phyloP scores from a whole-genome alignment of 2,113 vertebrate species.

The Tupaia tana region DNA sequence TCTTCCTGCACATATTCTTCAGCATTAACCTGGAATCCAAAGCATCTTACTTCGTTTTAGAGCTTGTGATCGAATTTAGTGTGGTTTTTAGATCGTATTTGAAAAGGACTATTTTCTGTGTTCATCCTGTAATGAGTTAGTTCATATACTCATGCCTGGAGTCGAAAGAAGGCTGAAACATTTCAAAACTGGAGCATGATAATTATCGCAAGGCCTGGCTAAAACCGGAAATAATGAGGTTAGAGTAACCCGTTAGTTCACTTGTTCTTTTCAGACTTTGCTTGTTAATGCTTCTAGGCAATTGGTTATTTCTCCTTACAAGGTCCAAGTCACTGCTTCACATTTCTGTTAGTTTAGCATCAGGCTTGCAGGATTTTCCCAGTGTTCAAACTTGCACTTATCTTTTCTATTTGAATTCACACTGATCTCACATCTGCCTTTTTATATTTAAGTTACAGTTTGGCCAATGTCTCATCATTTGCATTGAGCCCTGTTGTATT shows the following conservation, averaged over 20 bases:
- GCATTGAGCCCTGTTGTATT: background rate
- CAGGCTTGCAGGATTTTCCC: background rate
- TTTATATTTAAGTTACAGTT: slow-evolving; percentile 38
- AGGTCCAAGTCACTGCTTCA: background rate
- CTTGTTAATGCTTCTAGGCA: background rate
- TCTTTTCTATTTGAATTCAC: slow-evolving; percentile 32
- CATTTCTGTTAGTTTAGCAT: background rate
- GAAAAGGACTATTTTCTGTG: slow-evolving; percentile 46
- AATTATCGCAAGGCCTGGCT: slow-evolving; percentile 27
- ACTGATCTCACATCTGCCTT: background rate
- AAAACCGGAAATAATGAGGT: slow-evolving; percentile 47
- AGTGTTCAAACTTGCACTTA: background rate
- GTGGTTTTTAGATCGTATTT: background rate
- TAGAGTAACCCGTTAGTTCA: background rate
- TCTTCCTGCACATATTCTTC: background rate
- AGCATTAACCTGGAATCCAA: slow-evolving; percentile 27
- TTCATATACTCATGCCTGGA: slow-evolving; percentile 1
- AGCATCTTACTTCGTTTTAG: slow-evolving; percentile 18
- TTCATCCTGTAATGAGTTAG: background rate
- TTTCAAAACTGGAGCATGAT: slow-evolving; percentile 27
- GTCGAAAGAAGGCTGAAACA: slow-evolving; percentile 21
- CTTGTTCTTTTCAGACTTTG: background rate
- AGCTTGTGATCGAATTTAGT: slow-evolving; percentile 26
- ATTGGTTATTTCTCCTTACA: slow-evolving; percentile 33
- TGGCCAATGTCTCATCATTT: background rate